Percentiles rank a stretch among this genome's conserved stretches.
Evolutionary conservation across 2,888 invertebrate species (phyloP).

Genomic region (Erebia palarica): DNA sequence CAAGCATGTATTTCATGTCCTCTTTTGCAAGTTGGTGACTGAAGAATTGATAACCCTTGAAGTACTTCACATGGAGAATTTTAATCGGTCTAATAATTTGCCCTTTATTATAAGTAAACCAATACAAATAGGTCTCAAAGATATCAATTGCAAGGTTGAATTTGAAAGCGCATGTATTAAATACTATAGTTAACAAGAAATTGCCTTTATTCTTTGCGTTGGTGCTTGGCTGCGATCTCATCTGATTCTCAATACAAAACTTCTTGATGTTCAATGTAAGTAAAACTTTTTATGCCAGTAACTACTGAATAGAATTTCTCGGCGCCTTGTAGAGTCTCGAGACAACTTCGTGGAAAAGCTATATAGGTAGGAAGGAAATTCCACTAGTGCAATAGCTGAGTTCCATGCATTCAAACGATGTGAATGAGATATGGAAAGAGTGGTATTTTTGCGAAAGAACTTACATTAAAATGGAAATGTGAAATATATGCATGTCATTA

Average conservation of each 20-base stretch:
- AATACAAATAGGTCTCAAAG: background rate
- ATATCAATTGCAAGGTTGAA: background rate
- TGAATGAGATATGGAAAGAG: conserved; percentile 7
- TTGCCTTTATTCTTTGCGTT: background rate
- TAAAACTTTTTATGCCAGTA: conserved; percentile 12
- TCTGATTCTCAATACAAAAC: background rate
- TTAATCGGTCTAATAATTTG: background rate
- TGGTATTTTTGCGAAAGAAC: conserved; percentile 2
- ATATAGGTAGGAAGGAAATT: conserved; percentile 12
- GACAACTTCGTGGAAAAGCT: conserved; percentile 13
- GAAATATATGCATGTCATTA: conserved; percentile 4
- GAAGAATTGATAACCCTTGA: background rate
- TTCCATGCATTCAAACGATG: conserved; percentile 6
- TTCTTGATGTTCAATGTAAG: background rate
- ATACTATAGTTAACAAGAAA: background rate
- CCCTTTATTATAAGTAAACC: background rate
- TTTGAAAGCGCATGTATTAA: conserved; percentile 4
- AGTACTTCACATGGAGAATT: background rate
- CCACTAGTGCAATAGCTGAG: background rate
- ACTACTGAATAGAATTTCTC: background rate
- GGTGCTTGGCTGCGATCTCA: background rate
- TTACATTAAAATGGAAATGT: background rate
- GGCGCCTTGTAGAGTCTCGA: conserved; percentile 3
- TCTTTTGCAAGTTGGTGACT: too few relatives aligned
- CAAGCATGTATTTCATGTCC: too few relatives aligned